phyloP scores from a whole-genome alignment of 2,797 vertebrate genomes.

The Cyclura pinguis region DNA sequence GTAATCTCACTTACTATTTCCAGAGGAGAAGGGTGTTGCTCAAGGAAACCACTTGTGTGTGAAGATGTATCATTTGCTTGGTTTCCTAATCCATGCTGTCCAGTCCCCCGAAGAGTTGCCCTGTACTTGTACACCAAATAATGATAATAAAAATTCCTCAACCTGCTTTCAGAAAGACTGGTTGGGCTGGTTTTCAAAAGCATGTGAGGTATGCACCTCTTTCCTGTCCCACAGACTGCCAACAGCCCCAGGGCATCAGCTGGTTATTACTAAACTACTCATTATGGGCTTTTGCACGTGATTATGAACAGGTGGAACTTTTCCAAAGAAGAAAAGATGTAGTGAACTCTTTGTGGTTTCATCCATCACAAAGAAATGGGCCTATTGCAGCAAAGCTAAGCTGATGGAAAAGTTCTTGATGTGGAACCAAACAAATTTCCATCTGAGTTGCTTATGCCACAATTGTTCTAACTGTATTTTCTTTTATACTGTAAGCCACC shows the following conservation, averaged over 20 bases:
- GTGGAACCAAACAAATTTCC: neutral
- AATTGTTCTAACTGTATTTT: neutral
- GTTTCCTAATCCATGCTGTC: neutral
- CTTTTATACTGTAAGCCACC: too few relatives aligned
- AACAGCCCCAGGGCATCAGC: neutral
- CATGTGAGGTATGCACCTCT: constrained; percentile 4
- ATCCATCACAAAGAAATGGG: neutral
- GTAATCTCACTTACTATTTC: neutral
- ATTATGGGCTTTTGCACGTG: constrained; percentile 21
- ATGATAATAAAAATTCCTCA: neutral
- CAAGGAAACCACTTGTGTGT: neutral
- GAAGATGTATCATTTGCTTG: neutral
- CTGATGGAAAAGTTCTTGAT: neutral
- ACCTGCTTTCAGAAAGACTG: neutral
- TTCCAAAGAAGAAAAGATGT: neutral
- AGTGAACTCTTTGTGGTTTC: neutral
- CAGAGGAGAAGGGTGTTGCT: neutral
- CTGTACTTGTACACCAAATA: neutral
- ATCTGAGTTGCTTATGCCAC: neutral
- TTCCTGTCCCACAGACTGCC: constrained; percentile 29
- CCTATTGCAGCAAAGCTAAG: too few relatives aligned
- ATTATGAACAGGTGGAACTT: constrained; percentile 1
- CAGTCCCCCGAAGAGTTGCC: neutral
- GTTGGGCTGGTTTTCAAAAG: constrained; percentile 19
- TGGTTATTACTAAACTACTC: constrained; percentile 8